Evolutionary conservation across 1,140 invertebrate species (phyloP).

Genomic region (Phthorimaea operculella): DNA sequence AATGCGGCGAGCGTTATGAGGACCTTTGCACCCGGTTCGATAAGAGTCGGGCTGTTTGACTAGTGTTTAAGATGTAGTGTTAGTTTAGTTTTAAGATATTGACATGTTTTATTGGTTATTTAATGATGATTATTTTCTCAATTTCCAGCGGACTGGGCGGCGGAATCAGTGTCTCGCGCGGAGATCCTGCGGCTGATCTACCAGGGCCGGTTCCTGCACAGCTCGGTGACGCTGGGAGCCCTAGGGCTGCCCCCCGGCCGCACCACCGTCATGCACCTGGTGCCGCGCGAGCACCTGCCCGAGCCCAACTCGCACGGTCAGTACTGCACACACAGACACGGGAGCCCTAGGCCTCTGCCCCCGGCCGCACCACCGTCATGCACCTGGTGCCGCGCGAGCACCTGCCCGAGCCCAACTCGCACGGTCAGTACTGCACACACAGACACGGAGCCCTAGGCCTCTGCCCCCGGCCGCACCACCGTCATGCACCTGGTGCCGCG

Average conservation of each 20-base stretch:
- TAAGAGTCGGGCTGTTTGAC: too few species aligned
- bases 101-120: too few species aligned
- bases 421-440: slow-evolving; percentile 27
- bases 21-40: too few species aligned
- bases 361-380: slow-evolving; percentile 99
- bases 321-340: neutral
- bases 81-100: too few species aligned
- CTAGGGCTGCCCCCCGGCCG: slow-evolving; percentile 95
- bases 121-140: too few species aligned
- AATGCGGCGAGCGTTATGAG: too few species aligned
- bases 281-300: slow-evolving; percentile 98
- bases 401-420: slow-evolving; percentile 93
- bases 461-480: slow-evolving; percentile 94
- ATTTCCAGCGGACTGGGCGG: slow-evolving; percentile 89
- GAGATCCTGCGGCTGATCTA: slow-evolving; percentile 99
- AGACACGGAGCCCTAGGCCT: slow-evolving; percentile 86
- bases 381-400: slow-evolving; percentile 99
- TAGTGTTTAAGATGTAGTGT: too few species aligned
- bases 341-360: slow-evolving; percentile 93
- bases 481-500: slow-evolving; percentile 99
- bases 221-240: slow-evolving; percentile 97
- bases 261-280: slow-evolving; percentile 99
- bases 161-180: slow-evolving; percentile 94
- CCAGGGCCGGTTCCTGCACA: slow-evolving; percentile 98
- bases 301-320: slow-evolving; percentile 84